phyloP scores from a whole-genome alignment of 2,113 vertebrate genomes.

The Leucoraja erinaceus region DNA sequence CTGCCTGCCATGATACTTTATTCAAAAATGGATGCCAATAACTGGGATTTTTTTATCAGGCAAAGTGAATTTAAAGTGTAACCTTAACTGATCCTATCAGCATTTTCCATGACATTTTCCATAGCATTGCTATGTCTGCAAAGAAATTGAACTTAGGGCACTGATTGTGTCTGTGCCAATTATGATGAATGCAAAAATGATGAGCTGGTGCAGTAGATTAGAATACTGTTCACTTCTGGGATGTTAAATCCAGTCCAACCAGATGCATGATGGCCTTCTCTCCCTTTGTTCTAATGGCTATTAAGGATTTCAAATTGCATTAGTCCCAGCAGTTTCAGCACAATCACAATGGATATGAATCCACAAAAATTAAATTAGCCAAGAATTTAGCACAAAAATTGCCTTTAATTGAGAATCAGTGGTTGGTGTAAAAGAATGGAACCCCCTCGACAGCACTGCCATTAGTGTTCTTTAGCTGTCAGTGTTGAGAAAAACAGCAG shows the following conservation, averaged over 20 bases:
- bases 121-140: neutral
- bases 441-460: neutral
- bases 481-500: neutral
- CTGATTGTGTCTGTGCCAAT: neutral
- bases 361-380: conserved; percentile 29
- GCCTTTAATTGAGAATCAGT: conserved; percentile 1
- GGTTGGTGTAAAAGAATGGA: neutral
- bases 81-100: neutral
- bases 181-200: neutral
- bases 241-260: neutral
- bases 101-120: neutral
- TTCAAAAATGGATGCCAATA: neutral
- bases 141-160: neutral
- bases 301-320: conserved; percentile 32
- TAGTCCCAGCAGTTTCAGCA: conserved; percentile 19
- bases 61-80: neutral
- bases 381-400: conserved; percentile 22
- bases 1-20: neutral
- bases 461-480: neutral
- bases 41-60: neutral
- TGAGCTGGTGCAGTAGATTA: neutral
- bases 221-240: conserved; percentile 14
- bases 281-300: conserved; percentile 15
- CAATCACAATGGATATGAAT: conserved; percentile 26
- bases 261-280: conserved; percentile 12